Evolutionary conservation across 2,888 invertebrate genomes (phyloP), one percentile per base, ranked within the genome.

Genomic region (Eupithecia insigniata): DNA sequence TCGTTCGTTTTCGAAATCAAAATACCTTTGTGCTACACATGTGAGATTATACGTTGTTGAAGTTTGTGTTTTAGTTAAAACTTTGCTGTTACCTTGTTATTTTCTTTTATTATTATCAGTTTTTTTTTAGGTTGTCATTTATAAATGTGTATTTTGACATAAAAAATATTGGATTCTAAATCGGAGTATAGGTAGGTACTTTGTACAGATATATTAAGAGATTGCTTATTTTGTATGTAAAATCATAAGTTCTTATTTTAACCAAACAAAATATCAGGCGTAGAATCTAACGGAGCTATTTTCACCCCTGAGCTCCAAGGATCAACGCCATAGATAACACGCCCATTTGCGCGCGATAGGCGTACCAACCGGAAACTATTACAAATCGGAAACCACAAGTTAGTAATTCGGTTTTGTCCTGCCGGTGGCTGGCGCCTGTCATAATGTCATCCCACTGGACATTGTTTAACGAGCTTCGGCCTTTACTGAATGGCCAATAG

Each of bases 371-470:
- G 66, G 73, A 71, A 69, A 67, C 58, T 69, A 66, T 64, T 62
- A 64, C 71, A 71, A 74, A 74, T 71, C 69, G 67, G 74, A 74
- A 71, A 71, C 69, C 74, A 65, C 74, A 70, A 70, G 61, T 67
- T 71, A 74, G 74, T 71, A 74, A 74, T 74, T 74, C 69, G 71
- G 69, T 74, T 74, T 69, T 62, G 71, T 74, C 71, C 74, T 51
- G 69, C 65, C 67, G 39, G 71, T 66, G 39, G 69, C 67, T 55
- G 46, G 66, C 61, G 67, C 34, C 62, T 71, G 71, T 72, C 72
- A 70, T 70, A 69, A 60, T 69, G 73, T 71, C 72, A 71, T 61
- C 72, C 68, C 61, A 36, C 67, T 71, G 72, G 70, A 67, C 70
- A 71, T 70, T 28, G 60, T 30, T 60, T 18, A 16, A 32, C 30